These are phyloP conservation scores for Ramphastos sulfuratus DNA, from an alignment of 2,113 vertebrate genomes.

Conservation along the genomic window DNA sequence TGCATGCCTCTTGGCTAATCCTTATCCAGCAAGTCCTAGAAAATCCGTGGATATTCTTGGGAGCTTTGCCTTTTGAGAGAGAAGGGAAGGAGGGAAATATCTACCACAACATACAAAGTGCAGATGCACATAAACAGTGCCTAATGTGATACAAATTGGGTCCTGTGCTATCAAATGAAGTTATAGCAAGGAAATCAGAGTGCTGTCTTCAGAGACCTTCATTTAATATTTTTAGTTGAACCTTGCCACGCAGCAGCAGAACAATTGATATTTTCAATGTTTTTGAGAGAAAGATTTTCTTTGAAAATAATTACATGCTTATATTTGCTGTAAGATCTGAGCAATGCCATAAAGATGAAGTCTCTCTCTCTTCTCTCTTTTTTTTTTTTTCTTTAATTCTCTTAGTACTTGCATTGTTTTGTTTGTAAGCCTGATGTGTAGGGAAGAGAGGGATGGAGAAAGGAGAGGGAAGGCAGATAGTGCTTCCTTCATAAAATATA, in stretches of 20 bases:
- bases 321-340: constrained; percentile 33
- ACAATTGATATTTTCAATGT: not conserved
- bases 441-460: not conserved
- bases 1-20: not conserved
- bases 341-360: not conserved
- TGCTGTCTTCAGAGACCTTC: not conserved
- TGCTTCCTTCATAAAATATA: constrained; percentile 65
- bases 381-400: not conserved
- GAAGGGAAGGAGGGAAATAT: not conserved
- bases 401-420: not conserved
- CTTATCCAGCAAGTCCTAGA: not conserved
- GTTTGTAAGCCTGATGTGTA: not conserved
- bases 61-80: not conserved
- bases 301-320: constrained; percentile 34
- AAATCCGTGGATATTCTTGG: not conserved
- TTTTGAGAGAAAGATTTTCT: not conserved
- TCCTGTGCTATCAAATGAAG: not conserved
- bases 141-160: not conserved
- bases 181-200: not conserved
- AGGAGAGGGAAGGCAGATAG: constrained; percentile 3
- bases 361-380: not conserved
- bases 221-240: not conserved
- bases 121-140: not conserved
- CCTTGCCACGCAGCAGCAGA: not conserved
- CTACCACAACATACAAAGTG: not conserved